phyloP scores from a whole-genome alignment of 2,888 invertebrate species.

The Sisyra terminalis region DNA sequence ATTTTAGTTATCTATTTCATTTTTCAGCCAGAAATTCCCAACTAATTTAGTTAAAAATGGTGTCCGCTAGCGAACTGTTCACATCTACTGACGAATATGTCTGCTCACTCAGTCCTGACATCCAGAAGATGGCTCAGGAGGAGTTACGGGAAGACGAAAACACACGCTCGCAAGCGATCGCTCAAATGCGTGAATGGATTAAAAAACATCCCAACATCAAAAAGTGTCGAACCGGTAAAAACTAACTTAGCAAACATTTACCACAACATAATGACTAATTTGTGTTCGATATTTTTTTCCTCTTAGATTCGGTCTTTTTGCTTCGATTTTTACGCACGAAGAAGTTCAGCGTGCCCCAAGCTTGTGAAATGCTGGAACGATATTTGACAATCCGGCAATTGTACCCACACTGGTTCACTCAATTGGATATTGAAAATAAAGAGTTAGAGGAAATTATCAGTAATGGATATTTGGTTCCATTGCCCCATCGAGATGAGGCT shows the following conservation, averaged over 20 bases:
- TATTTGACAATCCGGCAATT: conserved; percentile 73
- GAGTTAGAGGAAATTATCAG: conserved; percentile 65
- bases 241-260: not conserved
- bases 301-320: conserved; percentile 57
- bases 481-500: conserved; percentile 53
- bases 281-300: conserved; percentile 1
- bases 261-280: not conserved
- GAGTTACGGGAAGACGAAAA: conserved; percentile 70
- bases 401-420: conserved; percentile 74
- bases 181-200: conserved; percentile 70
- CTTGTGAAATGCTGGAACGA: conserved; percentile 74
- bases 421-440: conserved; percentile 63
- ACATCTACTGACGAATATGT: conserved; percentile 17
- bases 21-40: too few relatives aligned
- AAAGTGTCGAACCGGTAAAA: conserved; percentile 55
- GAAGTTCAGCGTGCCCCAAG: conserved; percentile 72
- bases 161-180: conserved; percentile 52
- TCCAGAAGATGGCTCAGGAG: conserved; percentile 44
- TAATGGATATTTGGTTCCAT: conserved; percentile 59
- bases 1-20: too few relatives aligned
- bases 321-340: conserved; percentile 72
- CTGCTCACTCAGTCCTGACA: conserved; percentile 32
- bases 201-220: conserved; percentile 67
- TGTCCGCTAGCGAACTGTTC: conserved; percentile 4
- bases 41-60: not conserved